Evolutionary conservation across 1,140 invertebrate genomes (phyloP), one percentile per base, ranked within the genome.

Genomic region (Drosophila nannoptera): DNA sequence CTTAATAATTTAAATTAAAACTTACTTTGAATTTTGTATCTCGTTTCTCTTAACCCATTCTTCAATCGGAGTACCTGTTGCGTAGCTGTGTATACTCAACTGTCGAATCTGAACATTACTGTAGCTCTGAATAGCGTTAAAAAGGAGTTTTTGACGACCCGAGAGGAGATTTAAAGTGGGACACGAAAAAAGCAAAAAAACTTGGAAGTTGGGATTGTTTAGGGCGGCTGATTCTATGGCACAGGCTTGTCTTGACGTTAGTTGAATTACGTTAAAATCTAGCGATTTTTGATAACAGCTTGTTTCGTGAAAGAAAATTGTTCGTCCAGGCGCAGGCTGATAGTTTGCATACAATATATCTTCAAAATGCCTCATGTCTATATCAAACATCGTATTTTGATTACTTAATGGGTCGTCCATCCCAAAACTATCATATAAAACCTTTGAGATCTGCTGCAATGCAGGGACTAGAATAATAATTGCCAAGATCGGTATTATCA

Each of bases 221-320:
- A 88, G 76, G 0, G 93, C 93, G 0, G 93, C 93, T 0, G 93
- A 94, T 89, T 94, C 93, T 2, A 94, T 91, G 0, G 93, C 92
- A 72, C 93, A 94, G 3, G 22, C 22, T 22, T 22, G 22, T 22
- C 22, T 22, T 22, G 22, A 22, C 22, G 22, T 22, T 3, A 22
- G 3, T 2, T 22, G 22, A 22, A 22, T 22, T 22, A 22, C 1
- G 3, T 22, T 22, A 22, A 22, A 22, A 22, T 22, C 22, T 22
- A 22, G 22, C 22, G 22, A 22, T 22, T 22, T 22, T 22, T 22
- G 1, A 22, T 22, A 22, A 22, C 22, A 92, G 0, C 90, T 91
- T 1, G 92, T 93, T 69, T 93, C 92, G 42, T 92, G 91, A 63
- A 93, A 92, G 64, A 93, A 93, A 48, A 93, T 92, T 43, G 87